Evolutionary conservation across 2,113 vertebrate genomes (phyloP), one percentile per base, ranked within the genome.

Genomic region (Ictalurus punctatus): DNA sequence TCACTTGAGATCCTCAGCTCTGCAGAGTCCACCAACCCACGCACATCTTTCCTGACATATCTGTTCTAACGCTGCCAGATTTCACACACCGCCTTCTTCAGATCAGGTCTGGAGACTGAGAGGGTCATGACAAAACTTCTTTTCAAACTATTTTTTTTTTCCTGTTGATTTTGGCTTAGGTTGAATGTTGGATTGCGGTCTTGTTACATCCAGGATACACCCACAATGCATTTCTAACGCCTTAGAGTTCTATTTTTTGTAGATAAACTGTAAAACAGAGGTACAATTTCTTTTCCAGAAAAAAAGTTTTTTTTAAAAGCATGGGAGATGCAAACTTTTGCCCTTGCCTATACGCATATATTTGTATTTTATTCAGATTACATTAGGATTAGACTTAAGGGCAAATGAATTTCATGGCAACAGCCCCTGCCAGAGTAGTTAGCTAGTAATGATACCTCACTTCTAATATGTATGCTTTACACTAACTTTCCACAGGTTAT

Each of bases 41-140:
- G 59, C 80, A 82, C 80, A 82, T 59, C 80, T 61, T 82, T 59
- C 80, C 80, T 82, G 56, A 59, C 80, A 82, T 82, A 82, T 59
- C 80, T 59, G 54, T 59, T 82, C 30, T 59, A 82, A 23, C n/a
- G n/a, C 80, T 82, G 80, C 80, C 80, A 59, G 54, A 82, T 82
- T 59, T 82, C 30, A 61, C 80, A 40, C 25, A 82, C 54, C 80
- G 80, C 56, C 80, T 59, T 82, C 80, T 82, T 82, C 54, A 82
- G 80, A 82, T 59, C 80, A 59, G 80, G 80, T 59, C 80, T 61
- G 30, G 30, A 82, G 80, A 34, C 30, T 82, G 79, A 82, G 54
- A 30, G 54, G 79, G 79, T 58, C 19, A 82, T 37, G 80, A 25
- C 56, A 82, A 59, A 82, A 82, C 56, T 80, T 80, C 12, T 78